A percentile compares a stretch with the other conserved stretches of the same genome.
These are phyloP conservation scores for Drosophila trapezifrons DNA, from an alignment of 1,140 invertebrate species.

Conservation along the genomic window DNA sequence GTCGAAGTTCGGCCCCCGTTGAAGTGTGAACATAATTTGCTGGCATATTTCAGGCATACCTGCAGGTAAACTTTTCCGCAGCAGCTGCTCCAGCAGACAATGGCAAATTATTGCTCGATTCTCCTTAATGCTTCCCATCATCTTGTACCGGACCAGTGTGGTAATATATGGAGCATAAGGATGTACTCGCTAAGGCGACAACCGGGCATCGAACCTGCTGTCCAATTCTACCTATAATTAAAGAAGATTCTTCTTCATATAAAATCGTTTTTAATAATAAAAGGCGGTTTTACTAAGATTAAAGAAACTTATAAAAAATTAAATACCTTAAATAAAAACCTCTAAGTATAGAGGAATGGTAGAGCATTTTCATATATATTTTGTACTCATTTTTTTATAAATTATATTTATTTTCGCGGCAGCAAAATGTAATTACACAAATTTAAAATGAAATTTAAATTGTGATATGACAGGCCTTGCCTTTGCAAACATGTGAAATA, in stretches of 20 bases:
- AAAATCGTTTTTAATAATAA: no score
- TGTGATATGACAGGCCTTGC: background rate
- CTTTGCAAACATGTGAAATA: background rate
- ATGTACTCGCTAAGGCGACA: slow-evolving; percentile 10
- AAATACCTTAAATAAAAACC: no score
- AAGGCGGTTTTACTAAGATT: no score
- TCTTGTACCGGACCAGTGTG: background rate
- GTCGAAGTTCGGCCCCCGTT: slow-evolving; percentile 54
- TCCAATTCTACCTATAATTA: background rate
- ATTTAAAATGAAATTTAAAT: background rate
- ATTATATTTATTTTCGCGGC: no score
- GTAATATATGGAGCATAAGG: background rate
- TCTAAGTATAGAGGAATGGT: background rate
- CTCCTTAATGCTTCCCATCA: slow-evolving; percentile 4
- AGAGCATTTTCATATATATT: background rate
- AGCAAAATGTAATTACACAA: background rate
- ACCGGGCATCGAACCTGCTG: background rate
- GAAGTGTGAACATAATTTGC: slow-evolving; percentile 76
- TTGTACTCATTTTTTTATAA: background rate
- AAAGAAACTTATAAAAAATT: no score
- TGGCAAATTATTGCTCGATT: slow-evolving; percentile 40
- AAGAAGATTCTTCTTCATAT: no score
- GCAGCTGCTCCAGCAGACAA: slow-evolving; percentile 47
- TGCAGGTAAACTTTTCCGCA: slow-evolving; percentile 49
- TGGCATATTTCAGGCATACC: slow-evolving; percentile 57